A percentile compares a stretch with the other conserved stretches of the same genome.
phyloP scores from a whole-genome alignment of 2,113 vertebrate genomes.

The Chinchilla lanigera region DNA sequence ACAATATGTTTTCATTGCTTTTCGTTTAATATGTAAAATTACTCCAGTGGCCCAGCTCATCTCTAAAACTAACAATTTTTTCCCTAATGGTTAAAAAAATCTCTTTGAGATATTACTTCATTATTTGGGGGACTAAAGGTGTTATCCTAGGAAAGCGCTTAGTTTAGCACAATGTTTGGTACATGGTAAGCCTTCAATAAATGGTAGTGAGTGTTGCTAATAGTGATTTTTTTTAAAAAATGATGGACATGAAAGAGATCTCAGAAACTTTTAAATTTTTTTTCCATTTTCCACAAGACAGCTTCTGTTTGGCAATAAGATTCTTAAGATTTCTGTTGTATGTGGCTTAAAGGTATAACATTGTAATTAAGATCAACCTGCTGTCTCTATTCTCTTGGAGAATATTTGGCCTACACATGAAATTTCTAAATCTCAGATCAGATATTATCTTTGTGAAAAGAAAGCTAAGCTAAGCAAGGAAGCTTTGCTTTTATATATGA shows the following conservation, averaged over 20 bases:
- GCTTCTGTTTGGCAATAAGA: neutral
- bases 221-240: neutral
- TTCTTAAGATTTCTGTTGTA: slow-evolving; percentile 37
- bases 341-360: neutral
- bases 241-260: neutral
- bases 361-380: slow-evolving; percentile 20
- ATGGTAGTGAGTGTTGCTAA: neutral
- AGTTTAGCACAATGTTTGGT: neutral
- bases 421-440: slow-evolving; percentile 25
- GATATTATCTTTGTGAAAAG: neutral
- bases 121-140: neutral
- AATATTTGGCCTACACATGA: neutral
- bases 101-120: neutral
- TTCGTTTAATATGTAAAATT: slow-evolving; percentile 6
- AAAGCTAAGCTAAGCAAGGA: too few species aligned
- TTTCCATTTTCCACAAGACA: slow-evolving; percentile 9
- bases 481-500: neutral
- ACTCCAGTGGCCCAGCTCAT: neutral
- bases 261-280: neutral
- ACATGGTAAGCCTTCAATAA: neutral
- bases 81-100: neutral
- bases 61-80: neutral
- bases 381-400: neutral
- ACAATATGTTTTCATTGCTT: neutral
- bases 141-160: neutral